These are phyloP conservation scores for Cepaea hortensis DNA, from an alignment of 2,888 invertebrate species.

Conservation along the genomic window DNA sequence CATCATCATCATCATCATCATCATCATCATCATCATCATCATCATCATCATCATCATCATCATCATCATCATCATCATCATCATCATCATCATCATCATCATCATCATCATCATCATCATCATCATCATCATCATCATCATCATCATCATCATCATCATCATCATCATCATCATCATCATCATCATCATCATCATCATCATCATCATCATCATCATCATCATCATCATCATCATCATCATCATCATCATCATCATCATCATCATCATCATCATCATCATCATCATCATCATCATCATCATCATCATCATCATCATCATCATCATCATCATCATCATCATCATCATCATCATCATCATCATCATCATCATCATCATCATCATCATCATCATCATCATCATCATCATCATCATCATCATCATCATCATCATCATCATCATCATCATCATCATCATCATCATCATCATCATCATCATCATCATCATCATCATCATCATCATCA, in stretches of 20 bases:
- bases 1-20: neutral
- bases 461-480: neutral
- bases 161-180: neutral
- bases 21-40: neutral
- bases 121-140: neutral
- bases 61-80: neutral
- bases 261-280: neutral
- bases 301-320: neutral
- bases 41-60: neutral
- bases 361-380: neutral
- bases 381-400: neutral
- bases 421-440: neutral
- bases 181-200: neutral
- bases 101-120: neutral
- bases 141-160: neutral
- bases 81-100: neutral
- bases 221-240: neutral
- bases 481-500: neutral
- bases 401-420: neutral
- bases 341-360: neutral
- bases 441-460: neutral
- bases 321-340: neutral
- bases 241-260: neutral
- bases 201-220: neutral
- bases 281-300: neutral